Base-by-base conservation (phyloP, 2,113 vertebrate genomes). In the Heptranchias perlo region DNA sequence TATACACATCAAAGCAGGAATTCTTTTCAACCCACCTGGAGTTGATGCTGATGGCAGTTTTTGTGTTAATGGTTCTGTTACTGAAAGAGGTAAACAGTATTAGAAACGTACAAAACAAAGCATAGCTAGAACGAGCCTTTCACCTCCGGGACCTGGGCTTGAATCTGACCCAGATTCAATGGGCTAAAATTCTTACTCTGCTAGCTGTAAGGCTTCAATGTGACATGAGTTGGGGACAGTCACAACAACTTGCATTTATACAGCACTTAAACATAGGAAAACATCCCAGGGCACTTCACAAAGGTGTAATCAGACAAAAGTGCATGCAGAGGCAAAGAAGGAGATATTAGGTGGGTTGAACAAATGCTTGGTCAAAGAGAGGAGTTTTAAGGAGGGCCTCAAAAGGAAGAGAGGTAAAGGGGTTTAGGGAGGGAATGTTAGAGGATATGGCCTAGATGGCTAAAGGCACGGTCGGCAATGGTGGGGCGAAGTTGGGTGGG, bases 31-130 rank as follows among this genome's bases (percentile, higher is more conserved):
- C 89, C 16, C 21, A 93, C 89, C 89, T 93, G 58, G 5, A 93
- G 52, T 1, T 58, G 87, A 28, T 52, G 0, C 3, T 49, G 47
- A 8, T 28, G 49, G 2, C 16, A 10, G 31, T 92, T 4, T 1
- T 92, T 16, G 3, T 92, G 89, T 1, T 62, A 0, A 18, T 92
- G 11, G 3, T 92, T 16, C 28, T 62, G 89, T 14, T 78, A 14
- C 76, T n/a, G 76, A 58, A 62, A 92, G 89, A 61, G 16, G 61
- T 8, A 92, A 92, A 93, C 58, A 93, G n/a, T 93, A 25, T 89
- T 93, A 93, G 89, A 93, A 93, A 93, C n/a, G 21, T 62, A 93
- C 14, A 93, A 62, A 93, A 16, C 16, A n/a, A 62, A 62, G 54
- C 58, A 93, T 35, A 35, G 54, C 13, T 61, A n/a, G 35, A 92